Evolutionary conservation across 2,113 vertebrate genomes (phyloP).

Genomic region (Dasyurus viverrinus): DNA sequence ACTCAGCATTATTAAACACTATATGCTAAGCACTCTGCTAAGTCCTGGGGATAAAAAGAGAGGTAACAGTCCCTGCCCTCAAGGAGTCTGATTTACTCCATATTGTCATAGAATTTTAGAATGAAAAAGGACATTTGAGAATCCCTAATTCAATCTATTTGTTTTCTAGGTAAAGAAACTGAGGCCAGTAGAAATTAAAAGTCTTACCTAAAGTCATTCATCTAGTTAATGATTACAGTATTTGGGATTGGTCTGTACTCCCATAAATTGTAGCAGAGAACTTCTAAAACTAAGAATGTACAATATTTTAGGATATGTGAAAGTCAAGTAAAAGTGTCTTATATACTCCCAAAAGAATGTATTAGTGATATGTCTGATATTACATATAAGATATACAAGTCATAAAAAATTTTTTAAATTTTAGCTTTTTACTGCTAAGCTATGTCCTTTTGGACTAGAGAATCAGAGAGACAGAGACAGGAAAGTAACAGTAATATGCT

Average conservation of each 20-base stretch:
- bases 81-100: not conserved
- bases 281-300: constrained; percentile 41
- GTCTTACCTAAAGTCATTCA: constrained; percentile 33
- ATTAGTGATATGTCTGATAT: constrained; percentile 32
- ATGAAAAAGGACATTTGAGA: constrained; percentile 42
- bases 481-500: not conserved
- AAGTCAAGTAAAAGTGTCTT: constrained; percentile 41
- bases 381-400: not conserved
- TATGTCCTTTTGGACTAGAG: constrained; percentile 39
- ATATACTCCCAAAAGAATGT: not conserved
- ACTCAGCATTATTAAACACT: constrained; percentile 32
- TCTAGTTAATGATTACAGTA: constrained; percentile 1
- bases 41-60: not conserved
- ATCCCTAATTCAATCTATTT: constrained; percentile 5
- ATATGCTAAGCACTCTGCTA: not conserved
- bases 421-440: constrained; percentile 7
- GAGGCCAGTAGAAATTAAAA: constrained; percentile 2
- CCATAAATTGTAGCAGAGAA: not conserved
- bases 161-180: constrained; percentile 54
- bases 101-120: constrained; percentile 34
- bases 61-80: not conserved
- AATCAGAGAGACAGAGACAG: not conserved
- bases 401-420: constrained; percentile 34
- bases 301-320: constrained; percentile 15
- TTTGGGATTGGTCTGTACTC: not conserved